Evolutionary conservation across 2,888 invertebrate genomes (phyloP), one percentile per base, ranked within the genome.

Genomic region (Polyommatus iphigenia): DNA sequence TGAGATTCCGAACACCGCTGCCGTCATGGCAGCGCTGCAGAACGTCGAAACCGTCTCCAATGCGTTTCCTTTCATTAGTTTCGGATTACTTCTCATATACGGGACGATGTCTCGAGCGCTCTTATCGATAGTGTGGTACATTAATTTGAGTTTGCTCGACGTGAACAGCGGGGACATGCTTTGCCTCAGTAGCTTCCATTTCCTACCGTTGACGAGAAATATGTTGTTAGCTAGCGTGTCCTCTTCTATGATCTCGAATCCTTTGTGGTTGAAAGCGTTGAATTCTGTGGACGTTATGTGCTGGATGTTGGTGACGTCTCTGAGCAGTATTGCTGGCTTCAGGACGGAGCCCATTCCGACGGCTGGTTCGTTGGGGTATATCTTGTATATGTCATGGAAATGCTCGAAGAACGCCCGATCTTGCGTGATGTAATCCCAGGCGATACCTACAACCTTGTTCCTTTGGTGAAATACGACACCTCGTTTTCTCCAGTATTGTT

Each of bases 181-280:
- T 76, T 90, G 89, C n/a, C 91, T 83, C 32, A 91, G 83, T n/a
- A 89, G 81, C 79, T 89, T 88, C 92, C 91, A 92, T 80, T 85
- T 76, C 13, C 85, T 85, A 0, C 90, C 85, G 46, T 86, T 80
- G 80, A 86, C 81, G 59, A 88, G 81, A 3, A 89, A 81, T 3
- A 90, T 79, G 77, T 86, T 90, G 67, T 90, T 84, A 0, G 87
- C 84, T 2, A 90, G 82, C 8, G 82, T 80, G 76, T 90, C 89
- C 0, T 83, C 82, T 13, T 86, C 82, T 8, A 77, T 83, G n/a
- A 84, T 78, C 0, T 85, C 83, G 24, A 87, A 41, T 0, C 88
- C 90, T 83, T 89, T 83, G 67, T 88, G 84, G 73, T 81, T 84
- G 79, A 90, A 90, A 3, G 86, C 83, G 5, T 85, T 83, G 78